Conservation (phyloP, 2,113 vertebrate species). For the Cephalopholis sonnerati region DNA sequence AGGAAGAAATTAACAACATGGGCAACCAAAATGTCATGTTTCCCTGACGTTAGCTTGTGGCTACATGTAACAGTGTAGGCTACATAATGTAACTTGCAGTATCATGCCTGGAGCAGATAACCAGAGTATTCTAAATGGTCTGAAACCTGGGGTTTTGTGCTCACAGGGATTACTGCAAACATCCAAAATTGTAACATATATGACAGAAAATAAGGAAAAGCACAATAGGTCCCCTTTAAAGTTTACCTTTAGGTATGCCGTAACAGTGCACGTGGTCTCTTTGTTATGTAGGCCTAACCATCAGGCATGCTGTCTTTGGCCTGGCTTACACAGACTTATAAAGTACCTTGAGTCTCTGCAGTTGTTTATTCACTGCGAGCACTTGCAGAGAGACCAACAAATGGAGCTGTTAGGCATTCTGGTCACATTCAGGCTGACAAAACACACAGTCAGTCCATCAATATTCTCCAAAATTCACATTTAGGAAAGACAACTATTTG, state of each 20-base stretch:
- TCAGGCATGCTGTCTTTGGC: conserved; percentile 33
- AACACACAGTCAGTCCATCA: conserved; percentile 64
- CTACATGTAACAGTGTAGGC: too few relatives aligned
- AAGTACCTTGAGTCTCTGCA: conserved; percentile 20
- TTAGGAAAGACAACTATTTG: conserved; percentile 42
- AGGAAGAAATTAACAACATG: too few relatives aligned
- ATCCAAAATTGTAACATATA: too few relatives aligned
- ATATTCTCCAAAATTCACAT: conserved; percentile 55
- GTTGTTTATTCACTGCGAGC: conserved; percentile 41
- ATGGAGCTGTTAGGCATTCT: conserved; percentile 46
- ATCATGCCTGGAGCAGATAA: too few relatives aligned
- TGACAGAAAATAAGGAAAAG: too few relatives aligned
- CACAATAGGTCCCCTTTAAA: not conserved
- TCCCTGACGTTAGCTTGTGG: too few relatives aligned
- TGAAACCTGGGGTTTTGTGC: too few relatives aligned
- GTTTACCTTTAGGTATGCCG: not conserved
- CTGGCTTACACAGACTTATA: conserved; percentile 29
- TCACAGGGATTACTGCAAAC: too few relatives aligned
- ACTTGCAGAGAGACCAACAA: conserved; percentile 42
- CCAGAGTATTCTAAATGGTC: too few relatives aligned
- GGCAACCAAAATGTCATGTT: too few relatives aligned
- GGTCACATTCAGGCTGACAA: conserved; percentile 70
- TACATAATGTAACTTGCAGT: too few relatives aligned
- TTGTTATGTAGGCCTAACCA: conserved; percentile 27
- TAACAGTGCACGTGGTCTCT: not conserved